Conservation (phyloP, 2,113 vertebrate species). For the Thymallus thymallus region DNA sequence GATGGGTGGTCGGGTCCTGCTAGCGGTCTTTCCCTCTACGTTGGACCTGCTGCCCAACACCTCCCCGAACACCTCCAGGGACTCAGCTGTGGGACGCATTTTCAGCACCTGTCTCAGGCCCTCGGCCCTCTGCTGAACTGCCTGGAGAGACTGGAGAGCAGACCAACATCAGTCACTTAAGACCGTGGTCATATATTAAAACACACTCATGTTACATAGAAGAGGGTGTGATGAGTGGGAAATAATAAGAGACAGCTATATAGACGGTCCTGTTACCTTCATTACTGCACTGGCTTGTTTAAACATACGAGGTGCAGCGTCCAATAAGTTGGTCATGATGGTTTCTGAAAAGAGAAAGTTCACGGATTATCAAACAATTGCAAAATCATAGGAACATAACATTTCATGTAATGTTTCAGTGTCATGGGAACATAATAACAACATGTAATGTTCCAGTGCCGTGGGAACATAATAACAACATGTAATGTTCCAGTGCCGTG, state of each 20-base stretch:
- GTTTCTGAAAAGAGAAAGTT: slow-evolving; percentile 51
- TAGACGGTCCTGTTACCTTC: slow-evolving; percentile 72
- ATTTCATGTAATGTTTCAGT: too few species aligned
- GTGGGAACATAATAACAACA: too few species aligned
- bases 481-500: too few species aligned
- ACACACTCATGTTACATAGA: not conserved
- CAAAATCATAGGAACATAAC: not conserved
- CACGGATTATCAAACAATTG: not conserved
- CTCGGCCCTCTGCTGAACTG: slow-evolving; percentile 79
- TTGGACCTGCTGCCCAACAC: slow-evolving; percentile 48
- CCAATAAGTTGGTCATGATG: slow-evolving; percentile 70
- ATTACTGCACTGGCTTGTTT: slow-evolving; percentile 74
- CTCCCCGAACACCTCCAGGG: slow-evolving; percentile 71
- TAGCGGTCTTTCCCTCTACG: not conserved
- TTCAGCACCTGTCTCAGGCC: slow-evolving; percentile 79
- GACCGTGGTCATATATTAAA: not conserved
- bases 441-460: too few species aligned
- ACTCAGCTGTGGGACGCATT: slow-evolving; percentile 70
- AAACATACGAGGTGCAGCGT: slow-evolving; percentile 66
- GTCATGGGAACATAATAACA: too few species aligned
- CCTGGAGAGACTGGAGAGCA: slow-evolving; percentile 74
- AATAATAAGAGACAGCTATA: too few species aligned
- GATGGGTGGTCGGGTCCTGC: slow-evolving; percentile 43
- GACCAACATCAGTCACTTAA: not conserved
- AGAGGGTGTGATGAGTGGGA: too few species aligned